Base-by-base conservation (phyloP, 1,140 invertebrate genomes). In the Drosophila eugracilis region DNA sequence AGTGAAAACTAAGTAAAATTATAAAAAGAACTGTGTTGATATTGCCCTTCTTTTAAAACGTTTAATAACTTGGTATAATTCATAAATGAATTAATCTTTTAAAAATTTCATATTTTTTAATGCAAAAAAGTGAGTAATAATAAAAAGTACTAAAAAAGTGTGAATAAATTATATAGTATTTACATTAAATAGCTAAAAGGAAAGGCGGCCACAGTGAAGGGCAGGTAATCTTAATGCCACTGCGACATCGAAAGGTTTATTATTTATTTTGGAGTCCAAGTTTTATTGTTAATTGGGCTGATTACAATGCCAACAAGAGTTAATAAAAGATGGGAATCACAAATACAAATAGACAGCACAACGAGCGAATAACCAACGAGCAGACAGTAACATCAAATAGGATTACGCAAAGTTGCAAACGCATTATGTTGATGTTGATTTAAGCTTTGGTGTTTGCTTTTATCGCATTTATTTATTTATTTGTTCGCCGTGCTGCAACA, bases 371-470 rank as follows among this genome's bases (percentile, higher is more conserved):
- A 66, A 54, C 48, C 49, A 48, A 39, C 32, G 45, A 63, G 26
- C 44, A 36, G 47, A 22, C 36, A 69, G 30, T 26, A 69, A 69
- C 71, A 72, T 67, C 50, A 74, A 77, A 81, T 80, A 48, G 59
- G 70, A 88, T 86, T 86, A 78, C 77, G 81, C 84, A 88, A 86
- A 85, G 77, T 73, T 79, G 60, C 73, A 77, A 75, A 76, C 74
- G 75, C 80, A 79, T 86, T 85, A 85, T 86, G 75, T 59, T 84
- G 81, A 74, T 81, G 81, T 85, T 84, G 81, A 84, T 58, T 86
- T 75, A 60, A 75, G 75, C 53, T 54, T 50, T 50, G 47, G 57
- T 80, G 49, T 80, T 67, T 63, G 73, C 62, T 57, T 75, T 74
- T 58, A 77, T 70, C 60, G 54, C 60, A 70, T 77, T 74, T 75